Percentiles rank a stretch among this genome's conserved stretches.
Evolutionary conservation across 2,797 vertebrate species (phyloP).

Genomic region (Triplophysa yarkandensis): DNA sequence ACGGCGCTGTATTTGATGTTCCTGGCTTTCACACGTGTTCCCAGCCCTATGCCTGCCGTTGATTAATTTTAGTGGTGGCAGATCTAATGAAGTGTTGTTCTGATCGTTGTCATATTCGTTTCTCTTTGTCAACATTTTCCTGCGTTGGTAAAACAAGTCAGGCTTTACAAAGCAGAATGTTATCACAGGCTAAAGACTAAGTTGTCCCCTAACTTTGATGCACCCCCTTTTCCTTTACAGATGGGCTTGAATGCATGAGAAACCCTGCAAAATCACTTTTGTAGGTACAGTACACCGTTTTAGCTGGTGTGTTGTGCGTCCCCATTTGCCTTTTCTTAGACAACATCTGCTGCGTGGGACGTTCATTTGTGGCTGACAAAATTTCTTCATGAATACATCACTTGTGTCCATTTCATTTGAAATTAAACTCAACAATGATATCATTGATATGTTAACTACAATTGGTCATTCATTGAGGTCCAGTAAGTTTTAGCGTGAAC

Average conservation of each 20-base stretch:
- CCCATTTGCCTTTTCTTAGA: neutral
- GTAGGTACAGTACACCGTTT: slow-evolving; percentile 11
- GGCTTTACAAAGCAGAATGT: slow-evolving; percentile 43
- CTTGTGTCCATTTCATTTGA: slow-evolving; percentile 50
- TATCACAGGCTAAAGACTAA: slow-evolving; percentile 50
- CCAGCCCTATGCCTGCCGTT: slow-evolving; percentile 24
- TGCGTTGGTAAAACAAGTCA: slow-evolving; percentile 49
- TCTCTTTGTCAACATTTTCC: slow-evolving; percentile 49
- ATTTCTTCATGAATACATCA: slow-evolving; percentile 21
- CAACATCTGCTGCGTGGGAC: slow-evolving; percentile 14
- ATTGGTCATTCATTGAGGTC: slow-evolving; percentile 42
- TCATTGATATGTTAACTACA: slow-evolving; percentile 34
- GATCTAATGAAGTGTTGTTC: slow-evolving; percentile 55
- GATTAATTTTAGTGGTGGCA: slow-evolving; percentile 53
- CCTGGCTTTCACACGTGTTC: slow-evolving; percentile 58
- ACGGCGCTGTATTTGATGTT: slow-evolving; percentile 54
- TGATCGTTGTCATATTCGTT: slow-evolving; percentile 52
- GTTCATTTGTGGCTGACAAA: neutral
- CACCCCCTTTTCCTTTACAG: slow-evolving; percentile 13
- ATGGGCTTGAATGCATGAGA: slow-evolving; percentile 37
- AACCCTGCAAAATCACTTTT: slow-evolving; percentile 4
- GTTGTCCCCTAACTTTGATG: slow-evolving; percentile 1
- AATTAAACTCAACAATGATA: slow-evolving; percentile 51
- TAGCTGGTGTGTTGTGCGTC: neutral
- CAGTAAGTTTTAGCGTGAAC: slow-evolving; percentile 25